Base-by-base conservation (phyloP, 1,140 invertebrate species). In the Drosophila teissieri region DNA sequence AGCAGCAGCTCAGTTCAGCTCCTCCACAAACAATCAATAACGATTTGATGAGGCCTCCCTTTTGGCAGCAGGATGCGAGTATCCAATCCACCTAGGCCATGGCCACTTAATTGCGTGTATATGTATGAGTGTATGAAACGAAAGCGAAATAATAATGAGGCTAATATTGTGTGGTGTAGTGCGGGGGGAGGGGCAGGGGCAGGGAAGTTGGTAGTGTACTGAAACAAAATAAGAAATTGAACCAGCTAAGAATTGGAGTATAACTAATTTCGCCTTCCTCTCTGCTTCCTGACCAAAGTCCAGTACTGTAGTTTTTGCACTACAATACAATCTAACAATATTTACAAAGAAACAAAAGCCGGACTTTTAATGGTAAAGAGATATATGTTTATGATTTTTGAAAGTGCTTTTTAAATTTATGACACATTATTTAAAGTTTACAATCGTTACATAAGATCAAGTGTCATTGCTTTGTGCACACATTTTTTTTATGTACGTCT, bases 101-200 rank as follows among this genome's bases (percentile, higher is more conserved):
- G 64, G 78, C 49, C 82, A 86, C 83, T 86, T 86, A 86, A 82
- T 86, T 82, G 74, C 44, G 49, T 79, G 65, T 67, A 52, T 56
- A 49, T 63, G 52, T 63, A 54, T 57, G n/a, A n/a, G 58, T 53
- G 61, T 61, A 57, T 53, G 68, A 81, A 86, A 85, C 62, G 83
- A 88, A 82, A 81, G 82, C 83, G 72, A 86, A 88, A 86, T 88
- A 83, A 88, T 86, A 86, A 86, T 86, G 79, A 88, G 83, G 83
- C 75, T 83, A 88, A 83, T 88, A 86, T 86, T 77, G 64, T 36
- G 51, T 17, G 14, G 19, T n/a, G 17, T 11, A 27, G 22, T 3
- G 46, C 57, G 48, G 55, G 46, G 51, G 69, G 40, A 42, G 64
- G 27, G 27, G 0, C 0, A 0, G 27, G 7, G 27, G 0, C 1